phyloP scores from a whole-genome alignment of 2,797 vertebrate species.

The Pelochelys cantorii region DNA sequence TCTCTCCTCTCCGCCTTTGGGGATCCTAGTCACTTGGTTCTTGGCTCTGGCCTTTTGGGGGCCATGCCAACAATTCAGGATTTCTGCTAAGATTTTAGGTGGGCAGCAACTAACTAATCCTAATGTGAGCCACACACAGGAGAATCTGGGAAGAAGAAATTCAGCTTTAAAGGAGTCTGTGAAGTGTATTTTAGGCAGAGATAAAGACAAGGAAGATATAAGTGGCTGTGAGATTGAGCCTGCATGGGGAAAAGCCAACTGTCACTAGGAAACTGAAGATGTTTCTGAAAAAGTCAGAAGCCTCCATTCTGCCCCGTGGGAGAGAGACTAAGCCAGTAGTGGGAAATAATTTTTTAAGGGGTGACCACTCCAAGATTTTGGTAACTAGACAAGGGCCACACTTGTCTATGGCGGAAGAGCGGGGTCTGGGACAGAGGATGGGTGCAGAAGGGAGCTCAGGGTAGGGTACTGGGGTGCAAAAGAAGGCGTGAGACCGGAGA shows the following conservation, averaged over 20 bases:
- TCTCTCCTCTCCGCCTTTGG: background rate
- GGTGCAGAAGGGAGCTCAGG: no score
- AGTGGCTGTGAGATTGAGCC: background rate
- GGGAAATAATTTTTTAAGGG: no score
- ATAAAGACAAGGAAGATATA: background rate
- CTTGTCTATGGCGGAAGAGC: no score
- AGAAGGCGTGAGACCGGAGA: no score
- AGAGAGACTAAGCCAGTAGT: background rate
- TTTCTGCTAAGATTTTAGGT: background rate
- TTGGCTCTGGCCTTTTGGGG: background rate
- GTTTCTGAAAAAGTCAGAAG: background rate
- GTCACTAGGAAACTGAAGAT: background rate
- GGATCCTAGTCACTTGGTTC: background rate
- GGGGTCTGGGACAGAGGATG: no score
- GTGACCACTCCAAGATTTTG: no score
- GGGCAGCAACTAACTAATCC: conserved; percentile 6
- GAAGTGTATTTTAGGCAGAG: background rate
- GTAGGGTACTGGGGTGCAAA: no score
- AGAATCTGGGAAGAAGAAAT: background rate
- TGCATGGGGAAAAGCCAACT: background rate
- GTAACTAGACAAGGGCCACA: no score
- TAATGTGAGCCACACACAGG: background rate
- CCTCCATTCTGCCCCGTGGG: background rate
- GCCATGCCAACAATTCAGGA: background rate
- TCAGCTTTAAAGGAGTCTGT: background rate